Conservation (phyloP, 2,113 vertebrate species). For the Brevimyrus niger region DNA sequence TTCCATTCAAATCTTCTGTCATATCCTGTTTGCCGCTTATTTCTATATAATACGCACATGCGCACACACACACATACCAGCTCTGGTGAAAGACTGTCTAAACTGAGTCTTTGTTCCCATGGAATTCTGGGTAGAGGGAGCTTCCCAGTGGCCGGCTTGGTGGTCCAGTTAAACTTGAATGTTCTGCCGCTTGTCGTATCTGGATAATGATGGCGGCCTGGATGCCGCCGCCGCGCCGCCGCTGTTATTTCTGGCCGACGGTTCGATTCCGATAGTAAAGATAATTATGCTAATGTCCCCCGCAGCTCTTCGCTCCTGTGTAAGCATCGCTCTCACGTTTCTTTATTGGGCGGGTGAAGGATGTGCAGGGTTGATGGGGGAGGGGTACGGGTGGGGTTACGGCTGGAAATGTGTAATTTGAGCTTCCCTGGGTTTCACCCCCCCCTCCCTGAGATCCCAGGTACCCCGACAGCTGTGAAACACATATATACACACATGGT, state of each 20-base stretch:
- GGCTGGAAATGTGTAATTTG: neutral
- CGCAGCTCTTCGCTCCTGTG: neutral
- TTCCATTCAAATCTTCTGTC: constrained; percentile 10
- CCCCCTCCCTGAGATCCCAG: neutral
- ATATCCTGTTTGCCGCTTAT: neutral
- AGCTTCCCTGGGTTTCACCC: neutral
- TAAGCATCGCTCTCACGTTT: neutral
- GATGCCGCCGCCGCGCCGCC: neutral
- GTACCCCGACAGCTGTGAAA: neutral
- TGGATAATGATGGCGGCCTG: neutral
- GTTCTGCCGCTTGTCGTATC: neutral
- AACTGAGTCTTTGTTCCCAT: neutral
- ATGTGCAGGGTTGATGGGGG: neutral
- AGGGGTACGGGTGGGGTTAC: neutral
- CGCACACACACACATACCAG: neutral
- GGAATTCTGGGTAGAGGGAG: neutral
- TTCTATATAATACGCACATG: neutral
- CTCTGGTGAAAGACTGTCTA: neutral
- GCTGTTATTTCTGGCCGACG: neutral
- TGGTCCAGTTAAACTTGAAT: neutral
- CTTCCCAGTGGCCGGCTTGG: neutral
- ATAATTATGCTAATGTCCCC: neutral
- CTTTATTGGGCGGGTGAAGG: neutral
- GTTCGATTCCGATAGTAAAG: neutral
- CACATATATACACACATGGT: neutral